Evolutionary conservation across 1,140 invertebrate genomes (phyloP).

Genomic region (Drosophila bocki): DNA sequence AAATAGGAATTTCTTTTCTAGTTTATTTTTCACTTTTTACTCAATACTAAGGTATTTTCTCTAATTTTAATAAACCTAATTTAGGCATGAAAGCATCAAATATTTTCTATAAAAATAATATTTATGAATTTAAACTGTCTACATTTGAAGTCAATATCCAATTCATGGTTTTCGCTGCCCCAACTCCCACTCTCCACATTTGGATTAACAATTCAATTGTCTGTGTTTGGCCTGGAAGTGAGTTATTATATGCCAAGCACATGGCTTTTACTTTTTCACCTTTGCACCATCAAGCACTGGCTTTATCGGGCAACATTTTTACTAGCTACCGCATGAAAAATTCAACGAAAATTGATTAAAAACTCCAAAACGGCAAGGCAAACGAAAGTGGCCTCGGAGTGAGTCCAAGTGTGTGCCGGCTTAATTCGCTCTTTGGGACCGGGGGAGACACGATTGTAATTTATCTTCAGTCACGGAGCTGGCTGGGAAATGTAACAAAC

Average conservation of each 20-base stretch:
- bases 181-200: background rate
- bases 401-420: constrained; percentile 34
- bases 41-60: no score
- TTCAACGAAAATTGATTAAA: constrained; percentile 82
- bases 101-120: background rate
- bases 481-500: constrained; percentile 65
- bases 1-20: no score
- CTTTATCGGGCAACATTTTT: constrained; percentile 64
- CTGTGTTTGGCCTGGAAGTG: constrained; percentile 41
- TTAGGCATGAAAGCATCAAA: background rate
- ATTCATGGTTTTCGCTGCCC: background rate
- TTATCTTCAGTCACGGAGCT: constrained; percentile 70
- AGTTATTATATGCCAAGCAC: constrained; percentile 59
- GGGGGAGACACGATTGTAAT: constrained; percentile 69
- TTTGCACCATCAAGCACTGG: constrained; percentile 34
- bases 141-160: background rate
- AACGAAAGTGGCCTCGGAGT: constrained; percentile 23
- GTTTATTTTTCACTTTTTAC: no score
- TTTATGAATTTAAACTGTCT: background rate
- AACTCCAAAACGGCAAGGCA: constrained; percentile 67
- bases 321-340: constrained; percentile 78
- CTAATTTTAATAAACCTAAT: no score
- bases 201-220: constrained; percentile 62
- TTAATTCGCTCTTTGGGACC: constrained; percentile 57
- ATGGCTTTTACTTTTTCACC: constrained; percentile 70